Evolutionary conservation across 2,888 invertebrate species (phyloP), one percentile per base, ranked within the genome.

Genomic region (Eledone cirrhosa): DNA sequence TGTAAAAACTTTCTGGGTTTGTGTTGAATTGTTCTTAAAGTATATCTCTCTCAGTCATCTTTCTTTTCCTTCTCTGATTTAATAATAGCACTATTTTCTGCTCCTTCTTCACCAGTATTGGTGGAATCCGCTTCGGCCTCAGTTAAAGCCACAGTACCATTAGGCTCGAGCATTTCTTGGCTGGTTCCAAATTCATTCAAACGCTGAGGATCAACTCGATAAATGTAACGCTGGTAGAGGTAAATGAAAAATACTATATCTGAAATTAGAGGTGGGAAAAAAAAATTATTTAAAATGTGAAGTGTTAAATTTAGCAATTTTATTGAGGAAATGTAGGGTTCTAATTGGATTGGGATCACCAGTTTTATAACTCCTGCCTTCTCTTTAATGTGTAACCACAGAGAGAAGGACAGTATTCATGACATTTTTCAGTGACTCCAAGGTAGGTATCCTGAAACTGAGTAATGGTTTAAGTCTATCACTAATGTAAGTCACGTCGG

Each of bases 181-280:
- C 96, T 96, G 90, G 96, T 97, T n/a, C 99, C 99, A 92, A 97
- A 99, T 91, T 99, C 99, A 91, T 99, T 99, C 78, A 97, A 94
- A 83, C 99, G 94, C 83, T 94, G 95, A 80, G 95, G 95, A 92
- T 99, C 99, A 72, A 97, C 98, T 87, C 97, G 96, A 92, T 99
- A 99, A 85, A 98, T 98, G 95, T 97, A 99, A 83, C 97, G 94
- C 92, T 99, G 99, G 91, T 99, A 99, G 83, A 99, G 93, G 93
- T 97, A 99, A 90, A 99, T 96, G 91, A 99, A 95, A 93, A 99
- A 99, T 74, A 99, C 96, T 87, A 99, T 97, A 92, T 99, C 96
- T 94, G 93, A 79, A 92, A 93, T 41, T 41, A 41, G 3, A 41
- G 11, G 41, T 8, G 33, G 33, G n/a, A 77, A 22, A 1, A 47